Base-by-base conservation (phyloP, 1,140 invertebrate genomes). In the Magallana angulata region DNA sequence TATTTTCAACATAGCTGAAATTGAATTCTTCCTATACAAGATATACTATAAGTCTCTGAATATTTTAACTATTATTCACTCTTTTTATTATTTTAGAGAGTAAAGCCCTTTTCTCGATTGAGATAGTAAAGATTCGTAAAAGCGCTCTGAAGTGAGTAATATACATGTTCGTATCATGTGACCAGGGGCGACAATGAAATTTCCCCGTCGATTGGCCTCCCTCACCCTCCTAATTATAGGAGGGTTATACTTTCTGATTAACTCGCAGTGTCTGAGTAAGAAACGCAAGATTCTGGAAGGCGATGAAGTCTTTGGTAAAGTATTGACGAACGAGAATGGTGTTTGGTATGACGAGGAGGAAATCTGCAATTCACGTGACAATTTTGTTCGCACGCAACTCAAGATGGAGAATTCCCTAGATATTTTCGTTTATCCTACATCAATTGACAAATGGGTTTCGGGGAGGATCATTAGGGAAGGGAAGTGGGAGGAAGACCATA, bases 341-440 rank as follows among this genome's bases (percentile, higher is more conserved):
- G 3, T 76, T 76, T 76, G 68, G 68, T 76, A 76, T 11, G 68
- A 30, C 12, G 68, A 76, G 24, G 24, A 76, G 8, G 68, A 76
- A 7, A 76, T 30, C 68, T 76, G 68, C 36, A 8, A 76, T 8
- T 7, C 8, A 76, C 68, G 68, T 76, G 30, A 82, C 24, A 80
- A 85, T 82, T 88, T 85, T 64, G 87, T 82, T 48, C 80, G 84
- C 11, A 76, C 83, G 12, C 87, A 88, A 57, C 57, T 88, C 30
- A 60, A 68, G 16, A 56, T 57, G 36, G 82, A 71, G 12, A 84
- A 82, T 0, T 24, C 87, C 6, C 88, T 87, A 57, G 80, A 71
- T 18, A 91, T 91, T 11, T 91, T 83, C 57, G 85, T 91, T n/a
- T 87, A 91, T 30, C 56, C 81, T 18, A 18, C 84, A 24, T 64